phyloP scores from a whole-genome alignment of 2,797 vertebrate genomes.

The Gorsachius magnificus region DNA sequence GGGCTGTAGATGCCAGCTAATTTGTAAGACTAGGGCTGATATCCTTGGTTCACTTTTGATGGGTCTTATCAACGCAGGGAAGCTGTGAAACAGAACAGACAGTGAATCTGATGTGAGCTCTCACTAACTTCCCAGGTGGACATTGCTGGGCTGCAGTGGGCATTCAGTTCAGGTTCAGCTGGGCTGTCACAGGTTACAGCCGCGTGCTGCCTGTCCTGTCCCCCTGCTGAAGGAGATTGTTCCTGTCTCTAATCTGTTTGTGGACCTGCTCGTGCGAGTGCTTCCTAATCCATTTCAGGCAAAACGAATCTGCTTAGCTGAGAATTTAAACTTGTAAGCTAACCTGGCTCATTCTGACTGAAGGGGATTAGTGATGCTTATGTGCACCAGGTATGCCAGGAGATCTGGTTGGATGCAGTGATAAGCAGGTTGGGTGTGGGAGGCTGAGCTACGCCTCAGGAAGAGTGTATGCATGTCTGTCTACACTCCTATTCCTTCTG shows the following conservation, averaged over 20 bases:
- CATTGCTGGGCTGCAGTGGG: background rate
- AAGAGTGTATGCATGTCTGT: background rate
- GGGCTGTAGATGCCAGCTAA: background rate
- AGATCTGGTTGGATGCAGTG: background rate
- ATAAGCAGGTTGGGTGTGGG: background rate
- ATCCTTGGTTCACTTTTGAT: background rate
- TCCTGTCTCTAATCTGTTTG: background rate
- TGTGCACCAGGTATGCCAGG: background rate
- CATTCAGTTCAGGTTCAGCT: background rate
- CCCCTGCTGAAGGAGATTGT: background rate
- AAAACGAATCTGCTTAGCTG: constrained; percentile 20
- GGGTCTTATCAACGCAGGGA: background rate
- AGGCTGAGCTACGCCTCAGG: background rate
- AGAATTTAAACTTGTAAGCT: constrained; percentile 31
- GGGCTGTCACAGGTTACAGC: background rate
- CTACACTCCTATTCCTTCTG: background rate
- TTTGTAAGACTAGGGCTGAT: background rate
- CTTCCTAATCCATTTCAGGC: constrained; percentile 44
- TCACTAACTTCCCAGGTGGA: background rate
- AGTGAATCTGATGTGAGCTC: background rate
- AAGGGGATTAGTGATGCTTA: background rate
- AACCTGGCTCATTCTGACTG: constrained; percentile 23
- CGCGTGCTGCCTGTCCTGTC: background rate
- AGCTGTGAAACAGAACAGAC: background rate
- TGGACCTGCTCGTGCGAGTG: background rate